Evolutionary conservation across 2,797 vertebrate species (phyloP).

Genomic region (Arremon brunneinucha): DNA sequence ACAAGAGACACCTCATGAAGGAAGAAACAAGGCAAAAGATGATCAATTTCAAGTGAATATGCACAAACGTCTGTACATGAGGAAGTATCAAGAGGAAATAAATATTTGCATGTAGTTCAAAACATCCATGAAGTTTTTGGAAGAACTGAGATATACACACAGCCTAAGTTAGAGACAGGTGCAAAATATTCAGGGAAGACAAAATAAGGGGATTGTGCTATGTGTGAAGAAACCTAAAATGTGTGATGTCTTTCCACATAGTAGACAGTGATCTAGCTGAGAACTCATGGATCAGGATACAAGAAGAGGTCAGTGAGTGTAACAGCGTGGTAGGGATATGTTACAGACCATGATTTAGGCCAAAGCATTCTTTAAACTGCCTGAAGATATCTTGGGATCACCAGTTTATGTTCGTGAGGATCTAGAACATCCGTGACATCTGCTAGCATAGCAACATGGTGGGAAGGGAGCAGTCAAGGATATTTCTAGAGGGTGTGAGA

Average conservation of each 20-base stretch:
- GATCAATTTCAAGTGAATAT: background rate
- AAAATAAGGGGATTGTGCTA: background rate
- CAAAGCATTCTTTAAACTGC: background rate
- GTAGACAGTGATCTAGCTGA: background rate
- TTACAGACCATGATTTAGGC: background rate
- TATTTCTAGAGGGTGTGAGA: background rate
- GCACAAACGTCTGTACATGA: background rate
- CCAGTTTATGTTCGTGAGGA: background rate
- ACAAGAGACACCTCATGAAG: background rate
- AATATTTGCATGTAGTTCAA: background rate
- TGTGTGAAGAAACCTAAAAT: background rate
- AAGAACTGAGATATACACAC: background rate
- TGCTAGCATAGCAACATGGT: background rate
- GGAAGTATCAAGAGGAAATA: background rate
- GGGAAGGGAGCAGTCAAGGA: background rate
- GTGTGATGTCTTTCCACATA: background rate
- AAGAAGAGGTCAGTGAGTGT: background rate
- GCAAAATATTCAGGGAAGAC: background rate
- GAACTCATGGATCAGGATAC: background rate
- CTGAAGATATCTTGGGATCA: background rate
- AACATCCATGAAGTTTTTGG: background rate
- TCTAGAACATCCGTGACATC: background rate
- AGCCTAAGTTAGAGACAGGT: background rate
- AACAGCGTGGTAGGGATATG: background rate
- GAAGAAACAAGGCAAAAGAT: background rate